Percentiles rank a stretch among this genome's conserved stretches.
phyloP scores from a whole-genome alignment of 2,888 invertebrate genomes.

The Polymixis lichenea region DNA sequence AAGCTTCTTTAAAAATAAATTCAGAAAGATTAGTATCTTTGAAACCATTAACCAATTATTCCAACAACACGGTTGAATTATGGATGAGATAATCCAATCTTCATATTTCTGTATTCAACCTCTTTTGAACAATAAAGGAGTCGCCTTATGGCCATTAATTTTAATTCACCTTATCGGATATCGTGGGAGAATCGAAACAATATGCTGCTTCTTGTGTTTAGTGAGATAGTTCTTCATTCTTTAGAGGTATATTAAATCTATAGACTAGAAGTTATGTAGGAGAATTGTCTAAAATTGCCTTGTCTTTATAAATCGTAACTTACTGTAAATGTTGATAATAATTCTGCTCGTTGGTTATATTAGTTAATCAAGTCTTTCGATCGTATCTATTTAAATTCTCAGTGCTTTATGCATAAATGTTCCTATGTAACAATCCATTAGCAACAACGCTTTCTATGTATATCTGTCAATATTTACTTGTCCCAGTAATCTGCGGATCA shows the following conservation, averaged over 20 bases:
- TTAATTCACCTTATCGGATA: slow-evolving; percentile 66
- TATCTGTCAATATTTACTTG: slow-evolving; percentile 29
- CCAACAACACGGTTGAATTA: slow-evolving; percentile 44
- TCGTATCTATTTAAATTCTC: slow-evolving; percentile 20
- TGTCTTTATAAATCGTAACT: not conserved
- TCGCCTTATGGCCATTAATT: slow-evolving; percentile 59
- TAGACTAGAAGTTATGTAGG: not conserved
- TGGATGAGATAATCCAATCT: slow-evolving; percentile 57
- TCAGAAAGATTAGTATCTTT: slow-evolving; percentile 35
- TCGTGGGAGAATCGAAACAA: slow-evolving; percentile 69
- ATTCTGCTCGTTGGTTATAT: not conserved
- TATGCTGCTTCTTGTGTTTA: slow-evolving; percentile 41
- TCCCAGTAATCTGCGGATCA: slow-evolving; percentile 27
- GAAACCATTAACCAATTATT: slow-evolving; percentile 51
- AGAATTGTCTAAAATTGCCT: slow-evolving; percentile 8
- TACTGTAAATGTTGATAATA: not conserved
- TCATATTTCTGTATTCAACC: slow-evolving; percentile 52
- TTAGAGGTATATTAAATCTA: slow-evolving; percentile 5
- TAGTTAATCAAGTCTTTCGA: slow-evolving; percentile 1
- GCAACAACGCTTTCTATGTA: slow-evolving; percentile 12
- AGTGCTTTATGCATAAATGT: slow-evolving; percentile 24
- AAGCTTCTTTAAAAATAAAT: slow-evolving; percentile 28
- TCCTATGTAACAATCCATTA: slow-evolving; percentile 16
- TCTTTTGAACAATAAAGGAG: slow-evolving; percentile 55
- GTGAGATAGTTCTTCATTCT: slow-evolving; percentile 41